These are phyloP conservation scores for Scalopus aquaticus DNA, from an alignment of 2,113 vertebrate genomes.

Conservation along the genomic window DNA sequence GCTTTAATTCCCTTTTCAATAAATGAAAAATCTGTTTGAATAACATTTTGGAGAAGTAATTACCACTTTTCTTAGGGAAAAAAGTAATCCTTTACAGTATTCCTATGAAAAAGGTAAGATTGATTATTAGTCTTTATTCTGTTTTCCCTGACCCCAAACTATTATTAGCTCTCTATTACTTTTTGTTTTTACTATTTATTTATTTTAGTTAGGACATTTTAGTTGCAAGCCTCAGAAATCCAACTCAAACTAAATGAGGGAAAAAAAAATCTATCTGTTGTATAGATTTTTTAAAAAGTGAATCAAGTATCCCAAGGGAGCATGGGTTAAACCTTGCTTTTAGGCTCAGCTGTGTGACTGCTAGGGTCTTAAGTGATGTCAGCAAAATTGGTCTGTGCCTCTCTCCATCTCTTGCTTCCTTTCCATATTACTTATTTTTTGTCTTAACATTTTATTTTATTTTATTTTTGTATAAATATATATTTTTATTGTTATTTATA, in stretches of 20 bases:
- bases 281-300: too few species aligned
- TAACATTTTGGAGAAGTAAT: conserved; percentile 42
- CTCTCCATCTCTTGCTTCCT: neutral
- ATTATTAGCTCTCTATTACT: neutral
- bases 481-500: too few species aligned
- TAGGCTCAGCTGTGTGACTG: neutral
- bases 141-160: conserved; percentile 56
- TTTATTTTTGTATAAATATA: too few species aligned
- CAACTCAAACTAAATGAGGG: neutral
- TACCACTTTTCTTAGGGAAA: conserved; percentile 33
- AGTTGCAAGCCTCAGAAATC: neutral
- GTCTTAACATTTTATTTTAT: too few species aligned
- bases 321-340: neutral
- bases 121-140: conserved; percentile 25
- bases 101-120: conserved; percentile 44
- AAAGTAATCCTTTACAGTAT: neutral
- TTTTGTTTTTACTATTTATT: neutral
- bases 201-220: neutral
- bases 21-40: conserved; percentile 53
- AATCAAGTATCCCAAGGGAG: neutral
- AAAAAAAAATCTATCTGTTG: neutral
- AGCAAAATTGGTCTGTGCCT: neutral
- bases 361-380: neutral
- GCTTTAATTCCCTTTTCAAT: conserved; percentile 34
- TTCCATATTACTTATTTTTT: neutral